Evolutionary conservation across 1,140 invertebrate genomes (phyloP), one percentile per base, ranked within the genome.

Genomic region (Lucilia sericata): DNA sequence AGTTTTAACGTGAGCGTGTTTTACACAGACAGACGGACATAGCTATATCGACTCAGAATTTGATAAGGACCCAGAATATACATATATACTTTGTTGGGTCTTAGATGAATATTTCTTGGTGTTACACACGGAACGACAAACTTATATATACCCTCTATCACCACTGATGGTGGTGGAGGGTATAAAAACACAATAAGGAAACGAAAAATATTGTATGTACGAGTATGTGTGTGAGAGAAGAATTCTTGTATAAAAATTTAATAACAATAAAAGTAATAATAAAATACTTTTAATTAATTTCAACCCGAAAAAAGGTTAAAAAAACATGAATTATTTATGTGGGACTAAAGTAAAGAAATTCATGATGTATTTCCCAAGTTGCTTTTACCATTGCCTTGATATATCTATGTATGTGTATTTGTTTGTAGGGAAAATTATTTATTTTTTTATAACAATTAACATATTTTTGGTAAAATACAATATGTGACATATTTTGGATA

Each of bases 281-380:
- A n/a, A 60, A 60, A 60, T 60, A 60, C 55, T 60, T 60, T 60
- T 60, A 60, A 60, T 60, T 60, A 60, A 60, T 60, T 60, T 60
- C 13, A 17, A n/a, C 55, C 55, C 14, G n/a, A 60, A 7, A 60
- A 7, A 60, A n/a, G 55, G 51, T 60, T 60, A 3, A n/a, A 12
- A 42, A 42, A 42, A 17, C n/a, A 60, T 60, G 14, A 60, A 60
- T 60, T 60, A 60, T 60, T 60, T 60, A 60, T 60, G 55, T 60
- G 55, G 17, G 55, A 60, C 55, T 60, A n/a, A 14, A 60, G 14
- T n/a, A 7, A 17, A 7, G 7, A 60, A 60, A 7, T 60, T 60
- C 55, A 60, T 60, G 55, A n/a, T 60, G 55, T 60, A 17, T 60
- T n/a, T 17, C 51, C 51, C 0, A 60, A 60, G n/a, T n/a, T 60